Evolutionary conservation across 2,797 vertebrate species (phyloP), one percentile per base, ranked within the genome.

Genomic region (Prunella strophiata): DNA sequence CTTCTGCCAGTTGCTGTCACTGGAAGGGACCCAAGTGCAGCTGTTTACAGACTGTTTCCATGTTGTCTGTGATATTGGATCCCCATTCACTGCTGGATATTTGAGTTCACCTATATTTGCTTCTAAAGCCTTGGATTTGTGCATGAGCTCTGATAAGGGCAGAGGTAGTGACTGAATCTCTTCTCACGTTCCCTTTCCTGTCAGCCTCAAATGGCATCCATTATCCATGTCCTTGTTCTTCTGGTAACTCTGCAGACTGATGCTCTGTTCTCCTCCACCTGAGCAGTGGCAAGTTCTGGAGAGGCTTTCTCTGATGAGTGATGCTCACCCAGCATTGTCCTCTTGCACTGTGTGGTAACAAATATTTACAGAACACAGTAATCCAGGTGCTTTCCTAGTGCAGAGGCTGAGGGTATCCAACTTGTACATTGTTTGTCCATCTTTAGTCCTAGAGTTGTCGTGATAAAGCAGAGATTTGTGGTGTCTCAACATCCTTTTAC

Each of bases 121-220:
- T 91, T 94, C 62, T 54, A 55, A 86, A 47, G 26, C 36, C 51
- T 87, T 38, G 50, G 23, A n/a, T 54, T 89, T 85, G 62, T 50
- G 19, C 3, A 2, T 65, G 51, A 84, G 23, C 36, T 57, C 38
- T 57, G 43, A 73, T 68, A 55, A 91, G 16, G 32, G 59, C 59
- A 74, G 55, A 82, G 48, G 22, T 51, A 50, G 55, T 47, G 48
- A 23, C 27, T 16, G 63, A 88, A 54, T 40, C 36, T 79, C 48
- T 79, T 81, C 15, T 11, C 27, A 10, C 0, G 0, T 67, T 77
- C 32, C 36, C 29, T 85, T n/a, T 62, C 54, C 58, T 36, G 18
- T 61, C 40, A 62, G 22, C 43, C 13, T 76, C 63, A 65, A 67
- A 57, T 7, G 2, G 25, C 18, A 1, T 43, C 63, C 0, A 0